phyloP scores from a whole-genome alignment of 1,140 invertebrate species.

The Cryptotermes secundus region DNA sequence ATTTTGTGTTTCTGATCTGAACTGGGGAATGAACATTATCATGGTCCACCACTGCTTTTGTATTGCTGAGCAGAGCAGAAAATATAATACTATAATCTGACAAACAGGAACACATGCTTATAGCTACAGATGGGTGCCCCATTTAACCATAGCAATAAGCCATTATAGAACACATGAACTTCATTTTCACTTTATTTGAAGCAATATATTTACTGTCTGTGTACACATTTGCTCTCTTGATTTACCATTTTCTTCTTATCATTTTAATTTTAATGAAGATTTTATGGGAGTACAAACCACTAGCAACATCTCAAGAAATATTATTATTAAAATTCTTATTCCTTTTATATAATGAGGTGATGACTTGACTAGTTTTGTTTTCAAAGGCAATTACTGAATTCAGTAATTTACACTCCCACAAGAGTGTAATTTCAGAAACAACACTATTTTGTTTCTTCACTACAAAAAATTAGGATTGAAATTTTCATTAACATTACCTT shows the following conservation, averaged over 20 bases:
- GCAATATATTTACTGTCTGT: slow-evolving; percentile 10
- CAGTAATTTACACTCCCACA: not conserved
- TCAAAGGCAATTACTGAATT: slow-evolving; percentile 5
- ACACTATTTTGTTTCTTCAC: not conserved
- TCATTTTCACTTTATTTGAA: not conserved
- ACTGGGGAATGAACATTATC: too few relatives aligned
- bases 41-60: too few relatives aligned
- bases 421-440: not conserved
- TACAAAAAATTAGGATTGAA: not conserved
- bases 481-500: not conserved
- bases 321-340: not conserved
- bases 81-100: too few relatives aligned
- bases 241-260: not conserved
- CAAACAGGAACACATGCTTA: too few relatives aligned
- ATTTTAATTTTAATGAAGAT: not conserved
- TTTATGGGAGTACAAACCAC: slow-evolving; percentile 12
- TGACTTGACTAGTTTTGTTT: slow-evolving; percentile 1
- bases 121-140: too few relatives aligned
- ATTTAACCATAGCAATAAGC: not conserved
- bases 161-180: not conserved
- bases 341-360: not conserved
- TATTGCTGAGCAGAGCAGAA: too few relatives aligned
- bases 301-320: not conserved
- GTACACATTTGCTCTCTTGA: slow-evolving; percentile 11
- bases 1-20: too few relatives aligned